Base-by-base conservation (phyloP, 2,888 invertebrate species). In the Petrolisthes manimaculis region DNA sequence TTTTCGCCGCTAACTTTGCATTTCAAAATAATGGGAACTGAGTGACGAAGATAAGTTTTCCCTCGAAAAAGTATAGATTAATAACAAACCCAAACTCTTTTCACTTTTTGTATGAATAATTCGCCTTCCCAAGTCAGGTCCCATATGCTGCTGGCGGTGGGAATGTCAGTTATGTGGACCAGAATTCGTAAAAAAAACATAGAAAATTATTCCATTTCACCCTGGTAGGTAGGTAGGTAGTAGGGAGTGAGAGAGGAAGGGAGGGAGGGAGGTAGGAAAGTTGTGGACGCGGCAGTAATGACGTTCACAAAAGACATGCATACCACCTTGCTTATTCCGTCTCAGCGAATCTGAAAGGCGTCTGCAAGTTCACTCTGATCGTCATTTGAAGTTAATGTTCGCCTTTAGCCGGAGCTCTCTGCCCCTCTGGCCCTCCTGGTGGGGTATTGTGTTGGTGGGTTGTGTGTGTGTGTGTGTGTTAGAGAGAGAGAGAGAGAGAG, bases 321-420 rank as follows among this genome's bases (percentile, higher is more conserved):
- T 87, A 87, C 87, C 87, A 87, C 87, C 87, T 87, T 87, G 87
- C 79, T 87, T 83, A 87, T 83, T 83, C 78, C 87, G 83, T 87
- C 83, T 69, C 83, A 83, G 87, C 79, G 87, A 77, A 54, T 51
- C 83, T 69, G 78, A 87, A 87, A 79, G 83, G 54, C 87, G 37
- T 54, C 83, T 87, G 87, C 87, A 87, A 78, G 79, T 79, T 83
- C 87, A 78, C 87, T 78, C 87, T 87, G 87, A 87, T 87, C 87
- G 87, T 87, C 87, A 87, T 87, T 87, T 87, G 78, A 77, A 87
- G 87, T 87, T 87, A 87, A 84, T 86, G 86, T 86, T 86, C 86
- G 86, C 86, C 86, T 86, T 86, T 86, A 81, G 81, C 86, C 67
- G 74, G 74, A 74, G 74, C 53, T 86, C 86, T 86, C 81, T 86